Evolutionary conservation across 2,888 invertebrate genomes (phyloP).

Genomic region (Zonitis immaculata): DNA sequence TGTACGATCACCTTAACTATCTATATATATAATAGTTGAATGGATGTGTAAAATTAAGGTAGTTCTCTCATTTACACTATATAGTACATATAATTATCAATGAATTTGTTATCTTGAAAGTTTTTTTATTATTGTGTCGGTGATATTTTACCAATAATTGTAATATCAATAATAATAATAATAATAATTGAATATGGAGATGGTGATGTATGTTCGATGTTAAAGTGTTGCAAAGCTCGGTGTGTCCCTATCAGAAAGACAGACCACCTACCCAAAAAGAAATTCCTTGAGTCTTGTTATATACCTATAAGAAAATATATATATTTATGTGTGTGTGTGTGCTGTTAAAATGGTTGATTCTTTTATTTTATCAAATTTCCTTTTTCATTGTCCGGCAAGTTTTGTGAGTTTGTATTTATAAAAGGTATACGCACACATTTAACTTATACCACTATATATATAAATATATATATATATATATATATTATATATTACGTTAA

Average conservation of each 20-base stretch:
- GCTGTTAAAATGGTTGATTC: constrained; percentile 4
- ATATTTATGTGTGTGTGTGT: background rate
- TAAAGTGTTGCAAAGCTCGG: constrained; percentile 1
- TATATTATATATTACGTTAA: too few species aligned
- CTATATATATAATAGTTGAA: background rate
- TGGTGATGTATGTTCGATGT: background rate
- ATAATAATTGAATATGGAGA: background rate
- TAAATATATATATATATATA: too few species aligned
- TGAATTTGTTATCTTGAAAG: too few species aligned
- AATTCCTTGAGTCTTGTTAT: background rate
- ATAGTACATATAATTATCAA: too few species aligned
- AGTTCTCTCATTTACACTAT: background rate
- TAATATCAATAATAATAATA: too few species aligned
- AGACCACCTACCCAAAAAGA: constrained; percentile 7
- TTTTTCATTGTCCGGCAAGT: constrained; percentile 5
- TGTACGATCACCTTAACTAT: constrained; percentile 7
- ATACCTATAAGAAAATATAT: background rate
- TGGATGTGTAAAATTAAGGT: constrained; percentile 3
- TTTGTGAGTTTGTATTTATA: constrained; percentile 1
- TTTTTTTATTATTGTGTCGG: too few species aligned
- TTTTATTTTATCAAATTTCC: constrained; percentile 11
- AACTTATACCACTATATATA: background rate
- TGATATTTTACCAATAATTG: too few species aligned
- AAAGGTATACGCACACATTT: background rate
- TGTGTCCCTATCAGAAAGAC: background rate